These are phyloP conservation scores for Strix aluco DNA, from an alignment of 2,113 vertebrate species.

Conservation along the genomic window DNA sequence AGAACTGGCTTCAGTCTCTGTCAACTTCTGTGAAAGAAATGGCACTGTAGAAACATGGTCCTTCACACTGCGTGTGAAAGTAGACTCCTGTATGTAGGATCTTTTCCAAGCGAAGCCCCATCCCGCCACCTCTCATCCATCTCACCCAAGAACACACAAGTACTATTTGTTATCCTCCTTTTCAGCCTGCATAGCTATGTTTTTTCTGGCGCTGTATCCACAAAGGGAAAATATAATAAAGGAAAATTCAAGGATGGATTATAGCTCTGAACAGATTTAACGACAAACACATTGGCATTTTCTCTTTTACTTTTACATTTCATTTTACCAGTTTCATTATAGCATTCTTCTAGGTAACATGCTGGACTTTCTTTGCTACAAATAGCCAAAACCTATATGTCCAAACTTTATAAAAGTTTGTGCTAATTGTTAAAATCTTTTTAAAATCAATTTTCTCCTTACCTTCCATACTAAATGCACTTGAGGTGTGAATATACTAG, in stretches of 20 bases:
- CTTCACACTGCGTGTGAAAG: neutral
- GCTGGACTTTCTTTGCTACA: neutral
- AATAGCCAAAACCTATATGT: neutral
- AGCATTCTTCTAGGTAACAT: slow-evolving; percentile 10
- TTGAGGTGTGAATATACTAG: neutral
- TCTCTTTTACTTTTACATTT: slow-evolving; percentile 45
- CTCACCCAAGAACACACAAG: slow-evolving; percentile 36
- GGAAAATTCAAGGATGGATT: slow-evolving; percentile 68
- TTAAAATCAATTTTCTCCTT: neutral
- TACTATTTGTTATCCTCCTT: slow-evolving; percentile 38
- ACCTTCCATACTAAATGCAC: neutral
- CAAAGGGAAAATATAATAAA: slow-evolving; percentile 69
- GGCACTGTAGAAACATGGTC: neutral
- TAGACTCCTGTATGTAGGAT: neutral
- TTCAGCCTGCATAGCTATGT: slow-evolving; percentile 56
- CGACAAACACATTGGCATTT: slow-evolving; percentile 73
- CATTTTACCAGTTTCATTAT: slow-evolving; percentile 30
- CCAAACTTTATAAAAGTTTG: neutral
- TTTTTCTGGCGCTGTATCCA: slow-evolving; percentile 74
- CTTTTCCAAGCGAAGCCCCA: slow-evolving; percentile 7
- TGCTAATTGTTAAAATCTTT: neutral
- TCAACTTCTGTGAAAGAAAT: neutral
- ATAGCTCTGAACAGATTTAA: slow-evolving; percentile 69
- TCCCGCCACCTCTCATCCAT: slow-evolving; percentile 34
- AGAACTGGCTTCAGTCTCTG: neutral